Evolutionary conservation across 2,888 invertebrate genomes (phyloP), one percentile per base, ranked within the genome.

Genomic region (Thecophora atra): DNA sequence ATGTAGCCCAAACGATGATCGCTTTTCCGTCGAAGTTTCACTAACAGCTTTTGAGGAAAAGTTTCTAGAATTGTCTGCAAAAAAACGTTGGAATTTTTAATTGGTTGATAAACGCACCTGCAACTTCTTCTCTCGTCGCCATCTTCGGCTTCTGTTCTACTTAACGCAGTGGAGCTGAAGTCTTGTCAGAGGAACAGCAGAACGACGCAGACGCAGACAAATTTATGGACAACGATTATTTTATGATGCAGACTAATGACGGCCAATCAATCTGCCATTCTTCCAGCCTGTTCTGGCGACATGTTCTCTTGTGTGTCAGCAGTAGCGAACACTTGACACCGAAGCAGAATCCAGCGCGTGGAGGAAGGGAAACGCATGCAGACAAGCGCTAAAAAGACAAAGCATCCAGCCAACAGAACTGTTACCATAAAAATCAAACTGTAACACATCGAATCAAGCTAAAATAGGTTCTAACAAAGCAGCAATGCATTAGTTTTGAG

Each of bases 211-310:
- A n/a, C 54, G 26, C 47, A 64, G 26, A 51, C 60, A n/a, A 62
- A 70, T 28, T 70, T 70, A 70, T 70, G 70, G 70, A 51, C 37
- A 62, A 63, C 37, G 70, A 70, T 70, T 70, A 70, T 70, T 70
- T 70, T 70, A 70, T 70, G 70, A 62, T 62, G 63, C 51, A 26
- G 21, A 52, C 70, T 70, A 70, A 70, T 70, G 63, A 70, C 62
- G 52, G 52, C 51, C 15, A 28, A 44, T 24, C 30, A 19, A 30
- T 63, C 17, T 37, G 1, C 60, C 30, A 19, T 19, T 63, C 17
- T 37, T 1, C 60, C 26, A 60, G 21, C n/a, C 17, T 62, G 70
- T 62, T 63, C n/a, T n/a, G 52, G 52, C 56, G 42, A 56, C 56
- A 56, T 68, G 56, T 68, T 58, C 44, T 42, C 11, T n/a, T 44